Evolutionary conservation across 2,113 vertebrate genomes (phyloP).

Genomic region (Mugil cephalus): DNA sequence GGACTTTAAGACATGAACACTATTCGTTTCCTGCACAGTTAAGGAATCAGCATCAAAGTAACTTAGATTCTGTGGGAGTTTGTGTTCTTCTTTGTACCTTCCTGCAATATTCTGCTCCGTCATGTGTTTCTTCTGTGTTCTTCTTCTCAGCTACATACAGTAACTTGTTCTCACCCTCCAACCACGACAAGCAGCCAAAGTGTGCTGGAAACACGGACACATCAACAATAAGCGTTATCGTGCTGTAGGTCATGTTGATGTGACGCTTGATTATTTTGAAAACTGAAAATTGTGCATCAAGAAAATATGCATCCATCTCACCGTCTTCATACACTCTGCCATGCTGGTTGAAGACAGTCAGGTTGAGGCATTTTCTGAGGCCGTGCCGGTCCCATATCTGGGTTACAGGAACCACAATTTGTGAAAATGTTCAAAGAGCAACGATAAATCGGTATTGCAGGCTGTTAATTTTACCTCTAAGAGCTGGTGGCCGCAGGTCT

Average conservation of each 20-base stretch:
- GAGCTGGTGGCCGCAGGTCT: slow-evolving; percentile 71
- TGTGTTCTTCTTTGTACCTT: slow-evolving; percentile 42
- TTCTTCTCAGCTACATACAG: slow-evolving; percentile 83
- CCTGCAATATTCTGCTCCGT: background rate
- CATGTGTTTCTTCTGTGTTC: slow-evolving; percentile 26
- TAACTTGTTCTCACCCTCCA: slow-evolving; percentile 77
- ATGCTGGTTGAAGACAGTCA: slow-evolving; percentile 77
- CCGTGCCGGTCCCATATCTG: slow-evolving; percentile 82
- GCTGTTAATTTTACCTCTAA: slow-evolving; percentile 77
- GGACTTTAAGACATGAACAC: background rate
- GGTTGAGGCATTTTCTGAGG: slow-evolving; percentile 78
- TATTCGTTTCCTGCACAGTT: background rate
- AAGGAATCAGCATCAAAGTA: background rate
- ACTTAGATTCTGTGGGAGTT: background rate
- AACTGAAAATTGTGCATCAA: no score
- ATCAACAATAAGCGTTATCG: background rate
- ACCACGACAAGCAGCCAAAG: slow-evolving; percentile 85
- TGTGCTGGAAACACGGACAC: slow-evolving; percentile 69
- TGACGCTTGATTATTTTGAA: no score
- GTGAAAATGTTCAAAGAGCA: background rate
- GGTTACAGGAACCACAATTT: slow-evolving; percentile 15
- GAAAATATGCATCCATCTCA: no score
- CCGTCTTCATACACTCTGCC: slow-evolving; percentile 83
- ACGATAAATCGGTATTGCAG: background rate
- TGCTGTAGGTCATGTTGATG: no score